phyloP scores from a whole-genome alignment of 1,140 invertebrate species.

The Lepidotrigona ventralis region DNA sequence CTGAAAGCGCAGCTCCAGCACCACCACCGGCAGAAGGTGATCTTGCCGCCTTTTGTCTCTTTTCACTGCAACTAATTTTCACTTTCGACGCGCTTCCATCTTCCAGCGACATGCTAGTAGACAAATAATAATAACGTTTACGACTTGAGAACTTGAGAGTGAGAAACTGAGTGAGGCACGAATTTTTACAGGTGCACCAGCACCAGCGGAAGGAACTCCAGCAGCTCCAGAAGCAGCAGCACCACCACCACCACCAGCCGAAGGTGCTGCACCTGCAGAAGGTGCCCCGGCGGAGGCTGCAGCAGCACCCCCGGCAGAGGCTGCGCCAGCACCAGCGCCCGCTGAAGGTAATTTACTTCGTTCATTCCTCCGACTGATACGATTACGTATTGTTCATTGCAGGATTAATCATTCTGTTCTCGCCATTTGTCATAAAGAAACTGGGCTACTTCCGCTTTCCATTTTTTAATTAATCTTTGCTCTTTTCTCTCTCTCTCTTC shows the following conservation, averaged over 20 bases:
- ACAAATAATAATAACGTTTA: too few species aligned
- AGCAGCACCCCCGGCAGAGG: conserved; percentile 64
- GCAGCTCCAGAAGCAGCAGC: conserved; percentile 70
- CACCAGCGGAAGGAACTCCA: conserved; percentile 63
- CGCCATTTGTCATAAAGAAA: background rate
- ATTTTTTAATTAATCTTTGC: background rate
- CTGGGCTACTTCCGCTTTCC: background rate
- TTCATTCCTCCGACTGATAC: background rate
- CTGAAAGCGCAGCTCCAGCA: conserved; percentile 65
- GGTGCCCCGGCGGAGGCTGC: conserved; percentile 73
- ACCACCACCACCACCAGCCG: conserved; percentile 38
- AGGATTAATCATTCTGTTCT: conserved; percentile 15
- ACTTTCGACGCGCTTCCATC: too few species aligned
- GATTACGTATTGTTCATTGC: background rate
- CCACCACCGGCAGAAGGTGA: conserved; percentile 70
- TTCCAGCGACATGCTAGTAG: too few species aligned
- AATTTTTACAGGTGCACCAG: conserved; percentile 39
- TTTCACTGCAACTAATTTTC: too few species aligned
- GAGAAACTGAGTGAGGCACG: background rate
- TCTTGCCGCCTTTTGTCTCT: conserved; percentile 61
- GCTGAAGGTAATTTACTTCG: conserved; percentile 40
- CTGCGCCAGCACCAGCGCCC: conserved; percentile 64
- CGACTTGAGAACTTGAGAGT: background rate
- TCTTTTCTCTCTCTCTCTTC: background rate
- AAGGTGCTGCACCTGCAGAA: conserved; percentile 66